These are phyloP conservation scores for Sebastes flavidus DNA, from an alignment of 2,797 vertebrate genomes.

Conservation along the genomic window DNA sequence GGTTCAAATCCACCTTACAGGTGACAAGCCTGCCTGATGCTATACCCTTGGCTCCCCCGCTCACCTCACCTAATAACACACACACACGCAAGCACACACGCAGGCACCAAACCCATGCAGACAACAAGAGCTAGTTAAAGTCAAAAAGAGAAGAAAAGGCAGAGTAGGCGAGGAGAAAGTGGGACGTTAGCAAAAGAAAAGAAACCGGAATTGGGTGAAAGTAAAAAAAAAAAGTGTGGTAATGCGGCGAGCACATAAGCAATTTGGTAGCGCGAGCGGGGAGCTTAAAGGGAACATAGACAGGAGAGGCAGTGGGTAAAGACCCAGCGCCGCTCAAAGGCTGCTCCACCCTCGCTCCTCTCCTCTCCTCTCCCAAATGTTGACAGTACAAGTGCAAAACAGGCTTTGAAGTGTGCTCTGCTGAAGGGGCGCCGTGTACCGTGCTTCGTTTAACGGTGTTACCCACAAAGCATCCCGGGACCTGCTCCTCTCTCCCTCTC, in stretches of 20 bases:
- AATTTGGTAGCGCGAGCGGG: slow-evolving; percentile 79
- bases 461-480: slow-evolving; percentile 80
- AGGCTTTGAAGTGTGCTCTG: slow-evolving; percentile 82
- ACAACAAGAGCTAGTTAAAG: slow-evolving; percentile 77
- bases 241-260: slow-evolving; percentile 69
- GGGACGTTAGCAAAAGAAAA: slow-evolving; percentile 73
- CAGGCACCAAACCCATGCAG: slow-evolving; percentile 50
- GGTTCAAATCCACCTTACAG: slow-evolving; percentile 78
- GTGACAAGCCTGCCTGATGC: slow-evolving; percentile 81
- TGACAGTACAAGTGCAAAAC: slow-evolving; percentile 86
- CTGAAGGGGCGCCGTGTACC: slow-evolving; percentile 75
- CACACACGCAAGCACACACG: neutral
- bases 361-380: slow-evolving; percentile 77
- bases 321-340: slow-evolving; percentile 82
- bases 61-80: slow-evolving; percentile 70
- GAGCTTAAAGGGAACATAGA: slow-evolving; percentile 79
- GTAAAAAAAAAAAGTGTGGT: slow-evolving; percentile 61
- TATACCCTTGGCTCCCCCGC: slow-evolving; percentile 73
- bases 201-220: slow-evolving; percentile 67
- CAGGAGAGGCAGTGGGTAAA: slow-evolving; percentile 79
- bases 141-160: slow-evolving; percentile 53
- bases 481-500: slow-evolving; percentile 64
- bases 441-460: slow-evolving; percentile 79
- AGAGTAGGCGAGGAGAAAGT: slow-evolving; percentile 67
- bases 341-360: slow-evolving; percentile 81